These are phyloP conservation scores for Callyntrura guangdongensis DNA, from an alignment of 2,888 invertebrate species.

Conservation along the genomic window DNA sequence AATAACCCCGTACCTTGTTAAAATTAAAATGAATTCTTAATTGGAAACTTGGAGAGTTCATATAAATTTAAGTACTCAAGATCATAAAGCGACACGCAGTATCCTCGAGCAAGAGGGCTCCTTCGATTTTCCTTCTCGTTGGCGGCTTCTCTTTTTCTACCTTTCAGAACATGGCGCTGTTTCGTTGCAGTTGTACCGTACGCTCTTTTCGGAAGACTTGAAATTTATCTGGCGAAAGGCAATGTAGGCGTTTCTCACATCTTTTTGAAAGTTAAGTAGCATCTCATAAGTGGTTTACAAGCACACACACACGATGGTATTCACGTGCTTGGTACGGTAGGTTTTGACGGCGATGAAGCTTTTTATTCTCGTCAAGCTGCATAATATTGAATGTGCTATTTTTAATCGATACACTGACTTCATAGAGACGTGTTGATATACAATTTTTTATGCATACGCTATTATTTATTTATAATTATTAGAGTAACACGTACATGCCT, in stretches of 20 bases:
- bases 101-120: background rate
- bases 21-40: constrained; percentile 72
- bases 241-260: background rate
- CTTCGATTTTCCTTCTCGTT: background rate
- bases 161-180: background rate
- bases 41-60: constrained; percentile 71
- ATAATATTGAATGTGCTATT: too few species aligned
- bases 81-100: constrained; percentile 39
- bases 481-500: too few species aligned
- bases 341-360: too few species aligned
- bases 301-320: background rate
- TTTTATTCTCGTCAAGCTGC: too few species aligned
- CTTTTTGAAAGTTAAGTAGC: background rate
- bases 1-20: constrained; percentile 60
- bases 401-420: too few species aligned
- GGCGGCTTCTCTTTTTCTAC: background rate
- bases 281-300: background rate
- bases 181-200: background rate
- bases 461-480: too few species aligned
- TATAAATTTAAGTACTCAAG: constrained; percentile 54
- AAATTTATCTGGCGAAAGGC: background rate
- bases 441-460: too few species aligned
- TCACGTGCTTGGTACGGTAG: background rate
- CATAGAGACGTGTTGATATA: too few species aligned
- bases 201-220: constrained; percentile 11